Base-by-base conservation (phyloP, 2,888 invertebrate genomes). In the Horisme vitalbata region DNA sequence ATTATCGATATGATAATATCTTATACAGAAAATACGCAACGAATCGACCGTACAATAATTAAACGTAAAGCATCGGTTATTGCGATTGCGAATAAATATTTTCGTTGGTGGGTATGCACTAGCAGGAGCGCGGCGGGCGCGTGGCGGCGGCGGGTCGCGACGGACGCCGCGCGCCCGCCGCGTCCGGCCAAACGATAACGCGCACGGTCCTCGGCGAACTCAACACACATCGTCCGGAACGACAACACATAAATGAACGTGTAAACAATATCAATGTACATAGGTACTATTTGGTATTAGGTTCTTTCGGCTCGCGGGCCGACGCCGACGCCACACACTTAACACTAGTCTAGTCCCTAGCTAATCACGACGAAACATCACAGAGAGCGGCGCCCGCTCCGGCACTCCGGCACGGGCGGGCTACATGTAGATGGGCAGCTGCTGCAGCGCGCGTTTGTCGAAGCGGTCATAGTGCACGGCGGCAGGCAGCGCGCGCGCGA, bases 391-490 rank as follows among this genome's bases (percentile, higher is more conserved):
- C 55, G 59, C 59, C 59, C 59, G 64, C 63, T 52, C 62, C 66
- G 72, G 65, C 64, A 59, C 62, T 63, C 61, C 63, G 54, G 68
- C 4, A 6, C 18, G 18, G 5, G 18, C 18, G 18, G 73, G 79
- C 83, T 86, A 88, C 87, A 88, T 83, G 85, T 85, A 88, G 79
- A 88, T 84, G 44, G 88, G 88, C 79, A 88, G 83, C 85, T 88
- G 87, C 76, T 84, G 88, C 79, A 88, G 80, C 67, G 85, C 78
- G 62, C 88, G 85, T 79, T 83, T 84, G 82, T 86, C 87, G 75
- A 86, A 86, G 74, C 87, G 87, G 60, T 87, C 87, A 75, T 77
- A 84, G 75, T 75, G 83, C 70, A 71, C 69, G 63, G 71, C 71
- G 62, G 76, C 70, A 55, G 76, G 73, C 65, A 81, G 78, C 71